Evolutionary conservation across 2,113 vertebrate species (phyloP).

Genomic region (Tautogolabrus adspersus): DNA sequence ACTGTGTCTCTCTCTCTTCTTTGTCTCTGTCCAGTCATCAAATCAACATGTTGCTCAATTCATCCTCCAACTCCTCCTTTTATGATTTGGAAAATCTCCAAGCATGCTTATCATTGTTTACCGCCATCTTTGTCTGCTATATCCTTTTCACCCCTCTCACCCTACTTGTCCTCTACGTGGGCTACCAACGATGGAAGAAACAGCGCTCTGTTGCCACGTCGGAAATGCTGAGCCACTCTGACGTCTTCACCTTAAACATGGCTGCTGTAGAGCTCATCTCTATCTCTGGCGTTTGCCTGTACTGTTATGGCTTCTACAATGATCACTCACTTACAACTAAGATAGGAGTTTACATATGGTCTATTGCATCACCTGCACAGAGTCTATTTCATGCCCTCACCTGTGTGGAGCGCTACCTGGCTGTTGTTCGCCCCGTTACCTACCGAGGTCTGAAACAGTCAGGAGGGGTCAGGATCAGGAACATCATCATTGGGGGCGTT

Average conservation of each 20-base stretch:
- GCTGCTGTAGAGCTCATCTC: not conserved
- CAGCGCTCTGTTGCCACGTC: not conserved
- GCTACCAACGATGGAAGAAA: not conserved
- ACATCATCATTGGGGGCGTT: not conserved
- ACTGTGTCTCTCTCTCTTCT: not conserved
- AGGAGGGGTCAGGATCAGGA: conserved; percentile 15
- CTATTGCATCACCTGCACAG: not conserved
- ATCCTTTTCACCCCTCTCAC: not conserved
- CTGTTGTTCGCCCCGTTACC: conserved; percentile 34
- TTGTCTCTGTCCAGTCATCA: not conserved
- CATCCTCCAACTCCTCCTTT: not conserved
- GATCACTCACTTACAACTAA: rapidly evolving
- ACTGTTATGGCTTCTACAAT: rapidly evolving
- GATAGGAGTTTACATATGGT: rapidly evolving
- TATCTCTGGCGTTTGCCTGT: not conserved
- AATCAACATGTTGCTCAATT: not conserved
- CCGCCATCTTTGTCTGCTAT: not conserved
- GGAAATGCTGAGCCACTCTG: not conserved
- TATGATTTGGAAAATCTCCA: not conserved
- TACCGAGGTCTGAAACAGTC: conserved; percentile 12
- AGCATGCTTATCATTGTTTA: not conserved
- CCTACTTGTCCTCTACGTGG: not conserved
- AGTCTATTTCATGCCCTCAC: conserved; percentile 21
- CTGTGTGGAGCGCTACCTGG: conserved; percentile 42
- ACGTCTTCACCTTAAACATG: conserved; percentile 27